Base-by-base conservation (phyloP, 2,888 invertebrate genomes). In the Acleris emargana region DNA sequence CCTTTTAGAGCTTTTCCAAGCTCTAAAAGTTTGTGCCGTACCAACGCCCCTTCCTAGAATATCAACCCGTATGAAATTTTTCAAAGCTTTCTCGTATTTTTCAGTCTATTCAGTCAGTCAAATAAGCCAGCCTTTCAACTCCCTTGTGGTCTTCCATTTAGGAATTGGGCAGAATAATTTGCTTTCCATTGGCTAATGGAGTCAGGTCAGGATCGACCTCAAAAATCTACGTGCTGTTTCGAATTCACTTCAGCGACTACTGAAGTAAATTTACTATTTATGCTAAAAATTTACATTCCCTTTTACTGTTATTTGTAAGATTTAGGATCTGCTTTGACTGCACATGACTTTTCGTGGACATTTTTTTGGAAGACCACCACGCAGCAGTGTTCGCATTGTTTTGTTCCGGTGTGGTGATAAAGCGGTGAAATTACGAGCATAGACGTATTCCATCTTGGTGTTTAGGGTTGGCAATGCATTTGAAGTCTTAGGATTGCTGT, bases 101-200 rank as follows among this genome's bases (percentile, higher is more conserved):
- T 17, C 45, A 38, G 20, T 32, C 18, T 38, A 53, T 64, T 54
- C 38, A 38, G 43, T 50, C 51, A 53, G 52, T 55, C 45, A 49
- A 47, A 58, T 32, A 25, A 32, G 49, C 47, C 20, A 55, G 32
- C 59, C 20, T 60, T 64, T 60, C 18, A 43, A 17, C 58, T 63
- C 59, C 59, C 64, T 42, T 51, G 64, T 64, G 64, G 59, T 49
- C 18, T 16, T 20, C 50, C 64, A 64, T 64, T 60, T 60, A 54
- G 64, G 55, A 42, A 64, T 64, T 60, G 64, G 43, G 32, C 25
- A 58, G n/a, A 49, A 38, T 47, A 55, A 55, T 62, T 43, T 17
- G 17, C 47, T 50, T 7, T 32, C 4, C 32, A 5, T 13, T 38
- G 13, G 13, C 22, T 49, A 62, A 62, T 55, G 62, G 54, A 52